Percentiles rank a stretch among this genome's conserved stretches.
Evolutionary conservation across 2,113 vertebrate species (phyloP).

Genomic region (Callospermophilus lateralis): DNA sequence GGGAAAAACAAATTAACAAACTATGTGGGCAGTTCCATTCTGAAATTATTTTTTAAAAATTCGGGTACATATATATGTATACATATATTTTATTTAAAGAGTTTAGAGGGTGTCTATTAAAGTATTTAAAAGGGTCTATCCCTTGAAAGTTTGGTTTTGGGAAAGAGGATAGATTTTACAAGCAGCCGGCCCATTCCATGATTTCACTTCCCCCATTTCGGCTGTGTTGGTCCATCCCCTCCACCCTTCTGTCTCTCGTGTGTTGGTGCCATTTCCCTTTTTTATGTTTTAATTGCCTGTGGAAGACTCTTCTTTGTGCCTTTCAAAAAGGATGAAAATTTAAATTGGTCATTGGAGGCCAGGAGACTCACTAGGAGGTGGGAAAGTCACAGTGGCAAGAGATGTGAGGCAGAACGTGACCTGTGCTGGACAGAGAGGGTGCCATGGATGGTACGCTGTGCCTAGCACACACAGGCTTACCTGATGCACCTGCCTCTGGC

Average conservation of each 20-base stretch:
- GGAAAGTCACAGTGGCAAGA: not conserved
- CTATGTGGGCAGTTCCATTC: not conserved
- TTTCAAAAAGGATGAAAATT: not conserved
- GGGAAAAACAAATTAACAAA: not conserved
- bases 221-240: not conserved
- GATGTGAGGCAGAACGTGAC: not conserved
- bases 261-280: not conserved
- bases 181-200: not conserved
- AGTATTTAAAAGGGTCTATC: not conserved
- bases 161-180: not conserved
- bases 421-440: not conserved
- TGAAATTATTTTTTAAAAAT: not conserved
- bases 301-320: not conserved
- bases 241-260: not conserved
- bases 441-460: too few species aligned
- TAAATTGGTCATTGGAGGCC: not conserved
- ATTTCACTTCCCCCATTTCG: not conserved
- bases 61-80: not conserved
- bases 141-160: slow-evolving; percentile 13
- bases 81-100: not conserved
- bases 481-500: not conserved
- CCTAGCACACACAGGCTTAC: too few species aligned
- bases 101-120: not conserved
- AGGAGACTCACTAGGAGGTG: not conserved
- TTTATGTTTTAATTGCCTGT: not conserved